Evolutionary conservation across 2,113 vertebrate genomes (phyloP).

Genomic region (Ictalurus punctatus): DNA sequence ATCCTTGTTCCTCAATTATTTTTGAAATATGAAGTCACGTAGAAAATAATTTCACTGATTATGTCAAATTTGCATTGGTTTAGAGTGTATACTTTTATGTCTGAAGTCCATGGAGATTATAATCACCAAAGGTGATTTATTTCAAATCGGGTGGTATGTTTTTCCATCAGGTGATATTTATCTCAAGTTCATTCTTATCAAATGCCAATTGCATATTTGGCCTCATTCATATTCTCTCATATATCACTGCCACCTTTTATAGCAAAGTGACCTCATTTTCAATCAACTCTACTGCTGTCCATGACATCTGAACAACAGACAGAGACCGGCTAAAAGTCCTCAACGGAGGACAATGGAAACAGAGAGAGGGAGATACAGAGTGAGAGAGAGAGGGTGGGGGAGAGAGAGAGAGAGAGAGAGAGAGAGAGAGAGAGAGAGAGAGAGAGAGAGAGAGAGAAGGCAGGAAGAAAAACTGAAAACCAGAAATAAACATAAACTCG

Average conservation of each 20-base stretch:
- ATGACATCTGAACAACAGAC: conserved; percentile 1
- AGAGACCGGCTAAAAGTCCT: not conserved
- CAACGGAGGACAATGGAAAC: not conserved
- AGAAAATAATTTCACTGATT: conserved; percentile 2
- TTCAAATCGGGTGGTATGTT: not conserved
- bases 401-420: not conserved
- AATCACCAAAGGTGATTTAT: not conserved
- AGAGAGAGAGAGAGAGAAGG: not conserved
- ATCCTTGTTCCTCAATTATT: not conserved
- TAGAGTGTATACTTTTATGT: not conserved
- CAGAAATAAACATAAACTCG: not conserved
- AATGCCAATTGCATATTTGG: conserved; percentile 4
- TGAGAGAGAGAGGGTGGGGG: not conserved
- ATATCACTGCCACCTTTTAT: conserved; percentile 10
- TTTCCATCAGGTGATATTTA: not conserved
- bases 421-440: not conserved
- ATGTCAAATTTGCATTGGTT: not conserved
- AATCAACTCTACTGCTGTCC: not conserved
- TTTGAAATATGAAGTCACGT: conserved; percentile 12
- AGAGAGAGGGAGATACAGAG: not conserved
- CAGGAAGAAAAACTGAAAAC: not conserved
- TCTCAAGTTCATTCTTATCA: not conserved
- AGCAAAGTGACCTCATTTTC: conserved; percentile 10
- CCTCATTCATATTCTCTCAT: not conserved
- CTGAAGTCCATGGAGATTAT: not conserved